Evolutionary conservation across 2,113 vertebrate species (phyloP).

Genomic region (Leptodactylus fuscus): DNA sequence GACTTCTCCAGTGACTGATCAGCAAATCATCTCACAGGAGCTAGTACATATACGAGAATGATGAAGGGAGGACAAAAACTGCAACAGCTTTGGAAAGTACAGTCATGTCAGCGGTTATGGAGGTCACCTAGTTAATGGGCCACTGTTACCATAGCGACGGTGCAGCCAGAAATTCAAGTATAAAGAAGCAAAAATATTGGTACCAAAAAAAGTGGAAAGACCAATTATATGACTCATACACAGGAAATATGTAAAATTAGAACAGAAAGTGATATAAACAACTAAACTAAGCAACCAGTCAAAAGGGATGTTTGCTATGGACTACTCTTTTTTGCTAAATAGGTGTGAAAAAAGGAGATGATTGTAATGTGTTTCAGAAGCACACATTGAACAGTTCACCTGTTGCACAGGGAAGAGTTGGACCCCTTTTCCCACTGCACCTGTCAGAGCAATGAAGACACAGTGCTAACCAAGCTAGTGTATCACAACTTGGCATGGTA

Average conservation of each 20-base stretch:
- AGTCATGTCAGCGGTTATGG: background rate
- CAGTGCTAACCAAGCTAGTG: too few relatives aligned
- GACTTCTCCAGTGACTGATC: background rate
- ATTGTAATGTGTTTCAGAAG: too few relatives aligned
- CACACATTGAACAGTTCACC: too few relatives aligned
- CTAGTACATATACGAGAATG: background rate
- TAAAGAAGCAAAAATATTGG: background rate
- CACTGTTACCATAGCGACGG: background rate
- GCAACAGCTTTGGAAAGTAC: background rate
- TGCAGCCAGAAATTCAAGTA: background rate
- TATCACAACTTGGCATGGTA: too few relatives aligned
- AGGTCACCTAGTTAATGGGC: constrained; percentile 4
- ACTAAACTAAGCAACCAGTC: background rate
- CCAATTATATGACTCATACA: background rate
- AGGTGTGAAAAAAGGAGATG: too few relatives aligned
- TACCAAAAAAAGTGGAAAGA: background rate
- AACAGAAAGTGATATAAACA: background rate
- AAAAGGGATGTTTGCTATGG: background rate
- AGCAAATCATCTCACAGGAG: background rate
- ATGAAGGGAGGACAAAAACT: background rate
- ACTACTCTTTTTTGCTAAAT: too few relatives aligned
- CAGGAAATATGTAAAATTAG: background rate
- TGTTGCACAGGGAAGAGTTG: too few relatives aligned
- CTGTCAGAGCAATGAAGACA: too few relatives aligned
- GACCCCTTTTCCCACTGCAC: too few relatives aligned